Evolutionary conservation across 2,113 vertebrate species (phyloP), one percentile per base, ranked within the genome.

Genomic region (Aleadryas rufinucha): DNA sequence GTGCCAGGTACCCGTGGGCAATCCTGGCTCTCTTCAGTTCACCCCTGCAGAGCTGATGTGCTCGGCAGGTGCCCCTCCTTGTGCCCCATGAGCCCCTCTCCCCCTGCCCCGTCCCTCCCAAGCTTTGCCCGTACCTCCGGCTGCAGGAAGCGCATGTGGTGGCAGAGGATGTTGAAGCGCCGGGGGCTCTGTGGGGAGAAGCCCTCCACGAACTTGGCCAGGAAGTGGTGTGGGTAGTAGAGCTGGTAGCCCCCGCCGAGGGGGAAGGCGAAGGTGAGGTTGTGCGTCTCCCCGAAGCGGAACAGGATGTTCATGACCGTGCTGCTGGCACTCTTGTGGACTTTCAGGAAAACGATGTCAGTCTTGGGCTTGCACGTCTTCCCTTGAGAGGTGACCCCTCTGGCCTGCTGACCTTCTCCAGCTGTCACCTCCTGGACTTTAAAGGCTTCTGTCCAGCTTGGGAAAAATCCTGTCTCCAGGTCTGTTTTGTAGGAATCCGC

Each of bases 301-400:
- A 99, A 99, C 27, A 99, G 95, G 35, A 99, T 96, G 86, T 99
- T 99, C 91, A 98, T 95, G 85, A 99, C 98, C 0, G 98, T 99
- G 97, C 99, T 99, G 97, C 99, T 99, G 74, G 98, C 98, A 0
- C 98, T 99, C 93, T 99, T 99, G 96, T 99, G 99, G 7, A 98
- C 98, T 88, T 99, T 99, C 13, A 99, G 98, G 92, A 99, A 99
- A 74, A 99, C 97, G 1, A 99, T 81, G 83, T 98, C 97, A 19
- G 96, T 98, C 90, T 97, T 98, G 47, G 98, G 98, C n/a, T 91
- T 45, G 41, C 99, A 99, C 0, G 0, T 31, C 37, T 78, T 18
- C 9, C 45, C 59, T 13, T 8, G 49, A 41, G 89, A 49, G 50
- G 53, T 41, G 59, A 5, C 17, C 19, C 16, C 13, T 41, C 24